Base-by-base conservation (phyloP, 1,140 invertebrate genomes). In the Diprion similis region DNA sequence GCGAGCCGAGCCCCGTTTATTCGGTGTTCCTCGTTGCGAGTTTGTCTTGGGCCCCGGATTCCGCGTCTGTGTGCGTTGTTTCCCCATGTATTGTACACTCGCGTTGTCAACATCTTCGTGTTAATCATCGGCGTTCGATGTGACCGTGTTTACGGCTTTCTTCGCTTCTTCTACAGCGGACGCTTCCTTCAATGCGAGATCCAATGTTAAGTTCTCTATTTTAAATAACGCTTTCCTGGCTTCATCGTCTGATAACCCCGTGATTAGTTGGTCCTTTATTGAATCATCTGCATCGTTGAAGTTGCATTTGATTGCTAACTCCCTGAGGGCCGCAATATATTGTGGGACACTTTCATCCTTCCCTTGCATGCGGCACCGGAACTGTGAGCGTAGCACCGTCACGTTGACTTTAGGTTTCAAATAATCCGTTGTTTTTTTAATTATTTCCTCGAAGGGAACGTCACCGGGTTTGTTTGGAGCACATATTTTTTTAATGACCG, bases 81-180 rank as follows among this genome's bases (percentile, higher is more conserved):
- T 59, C 8, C 0, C 11, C n/a, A 8, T n/a, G 11, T 59, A 11
- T 1, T 59, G 51, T 1, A 8, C n/a, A 1, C 3, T 59, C n/a
- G 1, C 1, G 1, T 2, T 24, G 6, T 24, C 24, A 6, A 6
- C 8, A 8, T 59, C 51, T 8, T 1, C 1, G 11, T 59, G 51
- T 59, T 59, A 3, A 1, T 59, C 51, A 2, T 59, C 51, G n/a
- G 2, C 8, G 2, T 59, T 59, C 8, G 11, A 1, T 1, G 11
- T n/a, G 1, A 13, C 11, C 11, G 51, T 59, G 11, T 71, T 46
- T 46, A n/a, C 70, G 11, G 70, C 70, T n/a, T 17, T 51, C 7
- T 15, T 71, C 47, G 70, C 70, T 18, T 71, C 70, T 51, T 71
- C 70, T 37, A 71, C 17, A 13, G 70, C 70, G 8, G 70, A 46